phyloP scores from a whole-genome alignment of 2,888 invertebrate species.

The Xestoiulus laeticollis region DNA sequence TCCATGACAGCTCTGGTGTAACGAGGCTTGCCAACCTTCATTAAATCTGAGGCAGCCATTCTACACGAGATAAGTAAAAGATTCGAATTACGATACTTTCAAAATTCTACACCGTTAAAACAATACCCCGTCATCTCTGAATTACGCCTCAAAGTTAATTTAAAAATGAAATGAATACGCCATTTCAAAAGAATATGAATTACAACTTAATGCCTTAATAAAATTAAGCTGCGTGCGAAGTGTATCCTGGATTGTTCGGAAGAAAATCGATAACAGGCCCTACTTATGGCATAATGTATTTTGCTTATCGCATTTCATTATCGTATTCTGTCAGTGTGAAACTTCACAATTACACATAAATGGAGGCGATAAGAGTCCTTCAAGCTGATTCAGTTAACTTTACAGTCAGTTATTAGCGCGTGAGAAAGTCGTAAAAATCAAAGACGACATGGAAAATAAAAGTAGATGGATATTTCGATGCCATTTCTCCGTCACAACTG shows the following conservation, averaged over 20 bases:
- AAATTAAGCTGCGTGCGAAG: neutral
- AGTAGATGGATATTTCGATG: conserved; percentile 23
- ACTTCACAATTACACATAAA: conserved; percentile 46
- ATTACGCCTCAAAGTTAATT: conserved; percentile 1
- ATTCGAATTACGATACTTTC: conserved; percentile 22
- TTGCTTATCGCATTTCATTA: conserved; percentile 48
- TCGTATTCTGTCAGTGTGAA: conserved; percentile 42
- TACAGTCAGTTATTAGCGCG: conserved; percentile 42
- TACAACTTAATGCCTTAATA: conserved; percentile 34
- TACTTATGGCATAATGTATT: conserved; percentile 35
- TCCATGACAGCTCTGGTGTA: neutral
- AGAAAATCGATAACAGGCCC: conserved; percentile 42
- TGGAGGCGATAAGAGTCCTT: conserved; percentile 43
- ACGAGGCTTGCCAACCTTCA: neutral
- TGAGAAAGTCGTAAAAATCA: conserved; percentile 41
- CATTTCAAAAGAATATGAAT: conserved; percentile 27
- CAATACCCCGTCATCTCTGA: neutral
- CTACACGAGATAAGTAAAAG: neutral
- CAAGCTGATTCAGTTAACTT: conserved; percentile 28
- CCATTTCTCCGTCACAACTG: neutral
- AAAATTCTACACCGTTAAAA: conserved; percentile 5
- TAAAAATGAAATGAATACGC: conserved; percentile 35
- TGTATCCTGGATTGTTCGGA: neutral
- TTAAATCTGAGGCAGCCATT: conserved; percentile 14
- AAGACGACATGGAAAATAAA: conserved; percentile 32